phyloP scores from a whole-genome alignment of 2,113 vertebrate species.

The Pongo pygmaeus region DNA sequence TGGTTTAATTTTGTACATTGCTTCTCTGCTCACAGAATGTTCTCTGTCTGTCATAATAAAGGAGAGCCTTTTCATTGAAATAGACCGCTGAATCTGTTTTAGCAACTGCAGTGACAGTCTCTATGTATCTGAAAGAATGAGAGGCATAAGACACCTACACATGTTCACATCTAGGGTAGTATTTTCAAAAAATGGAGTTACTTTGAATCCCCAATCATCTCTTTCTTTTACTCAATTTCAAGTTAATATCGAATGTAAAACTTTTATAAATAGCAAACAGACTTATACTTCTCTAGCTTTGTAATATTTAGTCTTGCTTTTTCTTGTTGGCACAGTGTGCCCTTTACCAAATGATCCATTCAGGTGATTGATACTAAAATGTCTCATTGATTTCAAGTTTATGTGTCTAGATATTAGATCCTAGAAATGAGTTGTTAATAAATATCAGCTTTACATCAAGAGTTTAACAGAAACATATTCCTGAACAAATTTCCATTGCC shows the following conservation, averaged over 20 bases:
- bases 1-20: conserved; percentile 29
- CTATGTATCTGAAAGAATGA: background rate
- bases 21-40: background rate
- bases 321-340: background rate
- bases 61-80: background rate
- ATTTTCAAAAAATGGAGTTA: conserved; percentile 2
- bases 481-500: background rate
- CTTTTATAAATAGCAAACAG: background rate
- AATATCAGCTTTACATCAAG: background rate
- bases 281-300: background rate
- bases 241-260: background rate
- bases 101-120: background rate
- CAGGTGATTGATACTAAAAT: background rate
- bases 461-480: conserved; percentile 3
- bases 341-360: background rate
- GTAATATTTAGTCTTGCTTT: background rate
- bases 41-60: conserved; percentile 40
- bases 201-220: background rate
- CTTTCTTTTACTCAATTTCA: conserved; percentile 9
- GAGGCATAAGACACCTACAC: background rate
- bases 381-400: background rate
- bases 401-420: background rate
- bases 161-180: background rate
- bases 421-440: background rate
- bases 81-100: background rate